Evolutionary conservation across 2,113 vertebrate species (phyloP).

Genomic region (Carassius carassius): DNA sequence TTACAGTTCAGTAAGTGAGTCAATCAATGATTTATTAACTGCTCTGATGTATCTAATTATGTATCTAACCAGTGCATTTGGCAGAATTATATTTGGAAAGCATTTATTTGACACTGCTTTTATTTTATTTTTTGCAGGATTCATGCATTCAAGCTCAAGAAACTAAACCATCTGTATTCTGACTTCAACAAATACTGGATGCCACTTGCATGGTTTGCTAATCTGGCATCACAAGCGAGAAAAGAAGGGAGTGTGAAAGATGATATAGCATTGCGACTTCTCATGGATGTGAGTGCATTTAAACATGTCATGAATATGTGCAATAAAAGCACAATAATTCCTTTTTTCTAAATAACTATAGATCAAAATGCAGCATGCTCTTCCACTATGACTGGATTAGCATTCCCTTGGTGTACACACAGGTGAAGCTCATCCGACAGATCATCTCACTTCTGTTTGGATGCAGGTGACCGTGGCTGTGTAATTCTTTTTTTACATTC

Average conservation of each 20-base stretch:
- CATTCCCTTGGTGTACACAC: slow-evolving; percentile 89
- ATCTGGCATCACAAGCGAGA: slow-evolving; percentile 81
- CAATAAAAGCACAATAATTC: not conserved
- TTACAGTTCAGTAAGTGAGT: too few relatives aligned
- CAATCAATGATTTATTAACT: too few relatives aligned
- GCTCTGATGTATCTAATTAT: too few relatives aligned
- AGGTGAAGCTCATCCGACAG: slow-evolving; percentile 68
- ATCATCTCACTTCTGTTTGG: not conserved
- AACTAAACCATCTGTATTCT: slow-evolving; percentile 81
- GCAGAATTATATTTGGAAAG: too few relatives aligned
- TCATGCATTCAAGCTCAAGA: slow-evolving; percentile 81
- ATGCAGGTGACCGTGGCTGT: slow-evolving; percentile 85
- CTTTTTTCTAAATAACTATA: slow-evolving; percentile 80
- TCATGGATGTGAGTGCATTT: slow-evolving; percentile 81
- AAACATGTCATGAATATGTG: slow-evolving; percentile 18
- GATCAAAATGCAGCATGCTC: slow-evolving; percentile 84
- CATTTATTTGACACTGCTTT: too few relatives aligned
- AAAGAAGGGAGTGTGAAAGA: slow-evolving; percentile 80
- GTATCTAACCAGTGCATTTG: too few relatives aligned
- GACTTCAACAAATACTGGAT: slow-evolving; percentile 96
- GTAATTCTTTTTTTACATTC: slow-evolving; percentile 85
- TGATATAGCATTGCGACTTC: slow-evolving; percentile 84
- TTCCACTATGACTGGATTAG: slow-evolving; percentile 95
- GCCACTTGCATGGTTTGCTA: slow-evolving; percentile 88
- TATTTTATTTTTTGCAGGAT: slow-evolving; percentile 72